Conservation (phyloP, 2,888 invertebrate genomes). For the Eustalomyia histrio region DNA sequence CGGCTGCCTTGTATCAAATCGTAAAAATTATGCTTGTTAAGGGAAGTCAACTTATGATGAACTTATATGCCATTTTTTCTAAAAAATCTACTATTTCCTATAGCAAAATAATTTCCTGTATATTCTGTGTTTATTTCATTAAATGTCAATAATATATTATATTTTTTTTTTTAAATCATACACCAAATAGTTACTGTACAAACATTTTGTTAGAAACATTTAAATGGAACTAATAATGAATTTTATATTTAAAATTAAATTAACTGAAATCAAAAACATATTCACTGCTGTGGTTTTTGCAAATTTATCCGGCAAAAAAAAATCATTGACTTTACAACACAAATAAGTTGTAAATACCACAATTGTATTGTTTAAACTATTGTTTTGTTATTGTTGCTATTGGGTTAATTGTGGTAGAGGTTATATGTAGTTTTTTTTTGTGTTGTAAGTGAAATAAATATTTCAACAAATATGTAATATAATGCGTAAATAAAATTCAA, state of each 20-base stretch:
- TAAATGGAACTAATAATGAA: conserved; percentile 6
- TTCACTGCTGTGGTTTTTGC: conserved; percentile 41
- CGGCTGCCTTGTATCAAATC: background rate
- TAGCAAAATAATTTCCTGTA: too few species aligned
- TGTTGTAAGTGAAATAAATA: background rate
- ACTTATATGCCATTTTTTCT: too few species aligned
- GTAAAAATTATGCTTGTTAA: too few species aligned
- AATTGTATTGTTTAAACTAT: conserved; percentile 28
- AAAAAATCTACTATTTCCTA: too few species aligned
- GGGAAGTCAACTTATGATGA: too few species aligned
- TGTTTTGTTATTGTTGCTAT: conserved; percentile 36
- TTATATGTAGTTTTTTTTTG: background rate
- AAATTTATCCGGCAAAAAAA: conserved; percentile 13
- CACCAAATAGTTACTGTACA: too few species aligned
- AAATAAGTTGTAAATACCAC: conserved; percentile 47
- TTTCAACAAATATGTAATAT: background rate
- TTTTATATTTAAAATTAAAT: conserved; percentile 45
- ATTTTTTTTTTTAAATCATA: too few species aligned
- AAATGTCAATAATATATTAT: too few species aligned
- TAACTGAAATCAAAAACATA: conserved; percentile 48
- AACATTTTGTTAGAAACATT: too few species aligned
- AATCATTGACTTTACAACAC: conserved; percentile 28
- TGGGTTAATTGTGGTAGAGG: conserved; percentile 37
- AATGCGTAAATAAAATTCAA: background rate
- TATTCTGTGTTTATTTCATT: too few species aligned